These are phyloP conservation scores for Probosciger aterrimus DNA, from an alignment of 2,113 vertebrate genomes.

Conservation along the genomic window DNA sequence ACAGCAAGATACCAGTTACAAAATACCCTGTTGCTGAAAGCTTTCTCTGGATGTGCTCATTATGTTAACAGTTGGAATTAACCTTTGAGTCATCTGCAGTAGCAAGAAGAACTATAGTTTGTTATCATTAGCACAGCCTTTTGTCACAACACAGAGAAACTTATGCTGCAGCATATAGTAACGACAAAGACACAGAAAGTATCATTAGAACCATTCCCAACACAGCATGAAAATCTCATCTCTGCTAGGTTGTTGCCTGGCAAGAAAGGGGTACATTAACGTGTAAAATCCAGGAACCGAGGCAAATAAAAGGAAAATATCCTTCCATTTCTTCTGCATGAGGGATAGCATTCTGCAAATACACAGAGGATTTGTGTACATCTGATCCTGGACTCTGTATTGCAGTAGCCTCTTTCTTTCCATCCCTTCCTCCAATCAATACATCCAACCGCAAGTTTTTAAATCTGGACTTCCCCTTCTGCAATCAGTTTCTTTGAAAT, in stretches of 20 bases:
- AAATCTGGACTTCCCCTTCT: background rate
- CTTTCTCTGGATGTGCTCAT: background rate
- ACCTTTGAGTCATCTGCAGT: background rate
- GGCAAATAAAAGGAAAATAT: background rate
- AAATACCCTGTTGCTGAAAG: background rate
- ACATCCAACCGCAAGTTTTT: background rate
- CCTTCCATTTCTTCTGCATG: background rate
- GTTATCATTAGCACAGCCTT: conserved; percentile 12
- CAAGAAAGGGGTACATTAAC: background rate
- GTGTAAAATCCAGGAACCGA: background rate
- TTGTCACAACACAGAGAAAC: background rate
- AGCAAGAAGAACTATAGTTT: background rate
- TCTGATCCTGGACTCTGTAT: rapidly evolving
- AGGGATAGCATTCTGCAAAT: background rate
- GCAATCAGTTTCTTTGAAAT: background rate
- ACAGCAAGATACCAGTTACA: background rate
- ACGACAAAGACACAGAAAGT: background rate
- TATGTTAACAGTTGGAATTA: conserved; percentile 41
- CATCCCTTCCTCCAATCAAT: background rate
- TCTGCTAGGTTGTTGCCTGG: background rate
- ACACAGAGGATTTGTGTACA: background rate
- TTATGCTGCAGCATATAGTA: background rate
- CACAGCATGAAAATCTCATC: background rate
- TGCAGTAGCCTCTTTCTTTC: background rate
- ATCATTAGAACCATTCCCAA: background rate